Conservation (phyloP, 2,797 vertebrate genomes). For the Phrynocephalus vlangalii region DNA sequence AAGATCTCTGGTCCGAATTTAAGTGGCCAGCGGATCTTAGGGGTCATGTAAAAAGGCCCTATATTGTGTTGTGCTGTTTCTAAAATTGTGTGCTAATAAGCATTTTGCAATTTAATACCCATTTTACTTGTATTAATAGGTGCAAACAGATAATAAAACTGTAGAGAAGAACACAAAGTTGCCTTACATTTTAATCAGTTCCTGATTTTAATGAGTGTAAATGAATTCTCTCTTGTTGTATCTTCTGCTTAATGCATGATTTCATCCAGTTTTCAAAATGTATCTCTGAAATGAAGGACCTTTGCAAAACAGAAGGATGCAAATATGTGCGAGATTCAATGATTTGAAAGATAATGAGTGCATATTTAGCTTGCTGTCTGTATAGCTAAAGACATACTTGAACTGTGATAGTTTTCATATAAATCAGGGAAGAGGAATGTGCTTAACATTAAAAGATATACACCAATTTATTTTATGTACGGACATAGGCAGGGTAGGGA, state of each 20-base stretch:
- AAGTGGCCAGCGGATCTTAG: too few species aligned
- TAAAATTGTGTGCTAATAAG: not conserved
- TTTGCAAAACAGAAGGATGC: conserved; percentile 48
- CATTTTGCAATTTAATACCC: not conserved
- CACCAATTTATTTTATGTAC: conserved; percentile 61
- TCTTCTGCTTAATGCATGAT: not conserved
- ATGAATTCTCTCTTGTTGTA: not conserved
- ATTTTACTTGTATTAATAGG: not conserved
- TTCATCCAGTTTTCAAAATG: conserved; percentile 35
- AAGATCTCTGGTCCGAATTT: too few species aligned
- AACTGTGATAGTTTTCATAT: conserved; percentile 65
- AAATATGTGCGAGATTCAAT: conserved; percentile 55
- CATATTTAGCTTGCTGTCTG: conserved; percentile 61
- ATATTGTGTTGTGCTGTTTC: not conserved
- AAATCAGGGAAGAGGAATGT: conserved; percentile 61
- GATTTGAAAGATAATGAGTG: conserved; percentile 69
- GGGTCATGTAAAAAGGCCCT: too few species aligned
- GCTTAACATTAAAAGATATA: conserved; percentile 30
- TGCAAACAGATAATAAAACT: not conserved
- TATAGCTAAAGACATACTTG: conserved; percentile 60
- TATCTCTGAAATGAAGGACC: conserved; percentile 31
- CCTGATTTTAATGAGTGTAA: not conserved
- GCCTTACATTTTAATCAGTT: not conserved
- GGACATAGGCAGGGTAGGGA: conserved; percentile 18
- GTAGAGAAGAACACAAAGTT: not conserved